phyloP scores from a whole-genome alignment of 1,140 invertebrate genomes.

The Ips typographus region DNA sequence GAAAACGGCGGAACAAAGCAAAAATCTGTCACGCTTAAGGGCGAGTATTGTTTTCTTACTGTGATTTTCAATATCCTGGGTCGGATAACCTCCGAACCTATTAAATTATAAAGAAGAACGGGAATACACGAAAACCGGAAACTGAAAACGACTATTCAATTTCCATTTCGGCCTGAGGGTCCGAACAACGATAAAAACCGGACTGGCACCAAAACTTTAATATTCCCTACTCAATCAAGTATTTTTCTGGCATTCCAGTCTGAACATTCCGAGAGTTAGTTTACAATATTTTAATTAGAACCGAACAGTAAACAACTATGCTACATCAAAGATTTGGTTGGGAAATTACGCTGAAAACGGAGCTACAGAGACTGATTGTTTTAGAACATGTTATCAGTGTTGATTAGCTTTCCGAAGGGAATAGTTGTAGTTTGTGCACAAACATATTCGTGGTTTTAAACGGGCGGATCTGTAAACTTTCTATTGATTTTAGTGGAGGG shows the following conservation, averaged over 20 bases:
- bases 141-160: conserved; percentile 26
- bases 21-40: neutral
- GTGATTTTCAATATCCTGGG: conserved; percentile 9
- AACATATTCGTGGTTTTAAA: neutral
- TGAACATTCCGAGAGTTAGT: neutral
- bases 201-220: conserved; percentile 13
- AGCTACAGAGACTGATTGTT: neutral
- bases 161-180: conserved; percentile 9
- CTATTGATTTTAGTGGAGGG: too few species aligned
- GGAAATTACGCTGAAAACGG: neutral
- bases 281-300: conserved; percentile 1
- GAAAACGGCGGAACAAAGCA: neutral
- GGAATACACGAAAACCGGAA: conserved; percentile 13
- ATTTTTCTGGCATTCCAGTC: neutral
- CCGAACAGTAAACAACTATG: neutral
- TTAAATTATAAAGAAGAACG: conserved; percentile 3
- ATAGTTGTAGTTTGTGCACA: neutral
- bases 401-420: neutral
- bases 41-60: neutral
- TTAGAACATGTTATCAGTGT: conserved; percentile 1
- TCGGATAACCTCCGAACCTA: neutral
- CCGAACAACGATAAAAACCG: conserved; percentile 11
- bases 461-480: too few species aligned
- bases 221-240: neutral
- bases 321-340: neutral